These are phyloP conservation scores for Tinea trinotella DNA, from an alignment of 2,888 invertebrate genomes.

Conservation along the genomic window DNA sequence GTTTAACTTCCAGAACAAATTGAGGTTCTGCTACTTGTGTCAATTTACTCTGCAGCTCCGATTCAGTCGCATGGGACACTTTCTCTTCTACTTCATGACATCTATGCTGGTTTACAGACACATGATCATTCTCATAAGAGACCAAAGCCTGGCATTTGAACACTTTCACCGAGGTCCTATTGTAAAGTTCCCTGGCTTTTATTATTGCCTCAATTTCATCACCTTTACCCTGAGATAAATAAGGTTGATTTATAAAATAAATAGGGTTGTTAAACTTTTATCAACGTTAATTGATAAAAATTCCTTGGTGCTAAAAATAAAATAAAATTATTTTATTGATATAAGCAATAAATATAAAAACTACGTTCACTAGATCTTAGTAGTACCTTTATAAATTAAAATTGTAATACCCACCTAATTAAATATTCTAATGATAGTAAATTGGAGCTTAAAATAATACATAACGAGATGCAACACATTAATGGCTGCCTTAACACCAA, in stretches of 20 bases:
- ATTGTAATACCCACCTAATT: too few species aligned
- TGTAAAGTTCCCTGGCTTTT: constrained; percentile 35
- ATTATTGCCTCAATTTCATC: constrained; percentile 38
- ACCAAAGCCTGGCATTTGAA: constrained; percentile 43
- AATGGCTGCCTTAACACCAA: too few species aligned
- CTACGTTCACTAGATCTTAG: too few species aligned
- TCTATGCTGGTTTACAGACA: constrained; percentile 20
- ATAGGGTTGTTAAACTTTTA: neutral
- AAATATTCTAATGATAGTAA: too few species aligned
- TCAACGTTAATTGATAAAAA: neutral
- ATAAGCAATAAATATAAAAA: too few species aligned
- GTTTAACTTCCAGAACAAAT: constrained; percentile 29
- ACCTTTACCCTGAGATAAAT: constrained; percentile 39
- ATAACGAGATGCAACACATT: too few species aligned
- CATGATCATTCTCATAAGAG: constrained; percentile 24
- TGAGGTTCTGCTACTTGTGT: neutral
- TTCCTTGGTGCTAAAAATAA: too few species aligned
- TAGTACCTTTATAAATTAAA: too few species aligned
- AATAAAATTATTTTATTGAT: too few species aligned
- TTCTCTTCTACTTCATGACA: constrained; percentile 18
- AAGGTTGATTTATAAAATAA: neutral
- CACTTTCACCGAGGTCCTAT: constrained; percentile 32
- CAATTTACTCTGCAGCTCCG: too few species aligned
- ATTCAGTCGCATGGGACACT: too few species aligned
- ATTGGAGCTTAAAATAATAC: too few species aligned